Percentiles rank a stretch among this genome's conserved stretches.
phyloP scores from a whole-genome alignment of 2,888 invertebrate species.

The Aleiodes testaceus region DNA sequence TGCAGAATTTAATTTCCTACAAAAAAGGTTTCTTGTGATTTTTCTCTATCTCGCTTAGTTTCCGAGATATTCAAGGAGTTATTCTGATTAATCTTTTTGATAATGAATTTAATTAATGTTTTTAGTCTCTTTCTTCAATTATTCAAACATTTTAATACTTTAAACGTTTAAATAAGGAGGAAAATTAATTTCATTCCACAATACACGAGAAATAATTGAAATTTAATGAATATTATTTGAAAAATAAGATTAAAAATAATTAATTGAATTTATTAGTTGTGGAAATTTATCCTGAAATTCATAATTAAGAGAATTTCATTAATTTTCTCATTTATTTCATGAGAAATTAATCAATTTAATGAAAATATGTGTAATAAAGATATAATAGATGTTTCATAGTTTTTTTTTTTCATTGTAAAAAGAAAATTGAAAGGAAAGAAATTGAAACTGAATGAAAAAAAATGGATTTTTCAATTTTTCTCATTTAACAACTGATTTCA shows the following conservation, averaged over 20 bases:
- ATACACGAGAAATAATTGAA: not conserved
- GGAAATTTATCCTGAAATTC: not conserved
- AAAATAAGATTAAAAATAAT: not conserved
- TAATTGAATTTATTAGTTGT: conserved; percentile 21
- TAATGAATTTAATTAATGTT: no score
- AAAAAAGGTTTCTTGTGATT: no score
- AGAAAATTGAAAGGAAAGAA: not conserved
- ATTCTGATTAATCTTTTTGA: no score
- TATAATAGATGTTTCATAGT: conserved; percentile 37
- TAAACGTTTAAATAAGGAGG: not conserved
- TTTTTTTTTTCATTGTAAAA: conserved; percentile 51
- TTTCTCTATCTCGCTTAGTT: no score
- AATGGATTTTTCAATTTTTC: no score
- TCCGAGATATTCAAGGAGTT: no score
- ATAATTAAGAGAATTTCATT: no score
- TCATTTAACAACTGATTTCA: no score
- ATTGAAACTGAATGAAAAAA: not conserved
- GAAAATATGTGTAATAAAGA: conserved; percentile 17
- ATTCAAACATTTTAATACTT: conserved; percentile 14
- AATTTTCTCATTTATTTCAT: conserved; percentile 5
- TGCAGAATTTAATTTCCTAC: no score
- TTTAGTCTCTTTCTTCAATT: conserved; percentile 6
- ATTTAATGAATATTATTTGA: conserved; percentile 11
- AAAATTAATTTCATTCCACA: conserved; percentile 21
- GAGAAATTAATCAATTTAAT: not conserved